A percentile compares a stretch with the other conserved stretches of the same genome.
phyloP scores from a whole-genome alignment of 2,113 vertebrate species.

The Macrotis lagotis region DNA sequence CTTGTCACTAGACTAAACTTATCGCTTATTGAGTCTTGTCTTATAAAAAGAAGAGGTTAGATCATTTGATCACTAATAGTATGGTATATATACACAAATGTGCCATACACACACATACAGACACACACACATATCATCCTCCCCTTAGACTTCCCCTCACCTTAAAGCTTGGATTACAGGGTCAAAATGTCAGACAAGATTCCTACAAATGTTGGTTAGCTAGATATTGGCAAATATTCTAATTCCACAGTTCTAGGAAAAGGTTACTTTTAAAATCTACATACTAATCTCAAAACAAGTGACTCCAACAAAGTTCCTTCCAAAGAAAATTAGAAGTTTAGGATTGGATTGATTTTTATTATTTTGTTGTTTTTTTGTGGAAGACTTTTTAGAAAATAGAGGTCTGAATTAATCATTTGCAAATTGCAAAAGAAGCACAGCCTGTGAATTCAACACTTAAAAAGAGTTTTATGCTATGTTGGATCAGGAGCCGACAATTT shows the following conservation, averaged over 20 bases:
- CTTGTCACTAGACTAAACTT: background rate
- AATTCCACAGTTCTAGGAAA: background rate
- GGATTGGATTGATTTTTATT: background rate
- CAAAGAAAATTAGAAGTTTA: background rate
- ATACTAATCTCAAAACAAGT: slow-evolving; percentile 21
- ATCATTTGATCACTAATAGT: background rate
- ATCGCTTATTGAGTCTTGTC: background rate
- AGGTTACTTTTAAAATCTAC: slow-evolving; percentile 12
- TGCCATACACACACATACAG: too few species aligned
- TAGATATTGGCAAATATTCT: background rate
- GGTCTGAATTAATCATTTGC: background rate
- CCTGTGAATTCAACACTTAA: background rate
- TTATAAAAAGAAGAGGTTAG: background rate
- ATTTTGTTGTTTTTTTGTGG: background rate
- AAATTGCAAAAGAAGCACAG: background rate
- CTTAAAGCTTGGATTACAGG: background rate
- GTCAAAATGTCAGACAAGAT: background rate
- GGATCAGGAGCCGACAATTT: slow-evolving; percentile 19
- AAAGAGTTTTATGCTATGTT: background rate
- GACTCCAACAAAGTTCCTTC: background rate
- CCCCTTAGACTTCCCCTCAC: background rate
- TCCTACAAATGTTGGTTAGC: slow-evolving; percentile 4
- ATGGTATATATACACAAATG: background rate
- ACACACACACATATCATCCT: background rate
- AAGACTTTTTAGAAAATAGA: background rate